Conservation (phyloP, 2,113 vertebrate species). For the Cricetomys ansorgei region DNA sequence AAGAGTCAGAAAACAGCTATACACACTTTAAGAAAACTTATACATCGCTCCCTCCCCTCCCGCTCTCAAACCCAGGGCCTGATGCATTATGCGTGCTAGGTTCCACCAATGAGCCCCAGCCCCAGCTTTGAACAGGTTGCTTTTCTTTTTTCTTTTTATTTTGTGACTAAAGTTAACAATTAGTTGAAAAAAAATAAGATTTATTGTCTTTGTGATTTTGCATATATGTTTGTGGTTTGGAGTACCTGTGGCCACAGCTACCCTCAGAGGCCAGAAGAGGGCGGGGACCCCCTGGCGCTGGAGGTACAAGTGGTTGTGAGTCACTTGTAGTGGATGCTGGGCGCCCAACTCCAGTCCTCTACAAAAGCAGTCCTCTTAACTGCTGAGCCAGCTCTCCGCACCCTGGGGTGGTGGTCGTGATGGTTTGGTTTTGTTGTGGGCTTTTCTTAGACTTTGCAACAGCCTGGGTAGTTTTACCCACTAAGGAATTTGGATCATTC, state of each 20-base stretch:
- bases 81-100: neutral
- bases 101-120: neutral
- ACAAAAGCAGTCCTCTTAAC: neutral
- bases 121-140: neutral
- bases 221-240: neutral
- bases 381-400: neutral
- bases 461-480: neutral
- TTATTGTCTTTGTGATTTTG: neutral
- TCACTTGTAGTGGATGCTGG: too few species aligned
- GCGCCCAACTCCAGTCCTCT: neutral
- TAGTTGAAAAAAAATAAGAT: too few species aligned
- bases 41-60: too few species aligned
- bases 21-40: too few species aligned
- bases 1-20: too few species aligned
- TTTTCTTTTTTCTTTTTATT: too few species aligned
- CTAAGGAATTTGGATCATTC: neutral
- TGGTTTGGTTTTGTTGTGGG: neutral
- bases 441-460: neutral
- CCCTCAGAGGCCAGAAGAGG: neutral
- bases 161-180: constrained; percentile 31
- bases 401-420: neutral
- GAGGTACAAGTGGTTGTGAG: neutral
- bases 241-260: neutral
- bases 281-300: neutral
- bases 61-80: neutral